A percentile compares a stretch with the other conserved stretches of the same genome.
phyloP scores from a whole-genome alignment of 2,888 invertebrate genomes.

The Synanthedon formicaeformis region DNA sequence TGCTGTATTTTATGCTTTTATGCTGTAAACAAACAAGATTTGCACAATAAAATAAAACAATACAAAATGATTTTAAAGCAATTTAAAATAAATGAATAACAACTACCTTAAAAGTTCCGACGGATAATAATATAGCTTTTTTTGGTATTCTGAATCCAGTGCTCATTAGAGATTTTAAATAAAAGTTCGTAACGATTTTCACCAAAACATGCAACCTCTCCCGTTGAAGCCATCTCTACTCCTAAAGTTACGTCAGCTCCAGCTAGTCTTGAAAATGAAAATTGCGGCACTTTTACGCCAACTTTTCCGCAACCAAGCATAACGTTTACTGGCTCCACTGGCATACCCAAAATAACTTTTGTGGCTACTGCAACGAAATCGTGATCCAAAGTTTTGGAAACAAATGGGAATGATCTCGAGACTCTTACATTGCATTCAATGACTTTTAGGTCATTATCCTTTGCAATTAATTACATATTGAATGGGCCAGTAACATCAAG shows the following conservation, averaged over 20 bases:
- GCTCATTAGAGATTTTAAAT: constrained; percentile 96
- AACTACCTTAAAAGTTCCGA: constrained; percentile 94
- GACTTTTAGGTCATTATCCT: constrained; percentile 93
- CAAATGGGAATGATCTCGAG: constrained; percentile 99
- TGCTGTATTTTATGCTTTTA: too few relatives aligned
- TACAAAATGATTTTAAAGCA: not conserved
- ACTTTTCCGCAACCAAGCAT: constrained; percentile 88
- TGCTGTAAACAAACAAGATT: constrained; percentile 70
- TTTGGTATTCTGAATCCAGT: constrained; percentile 97
- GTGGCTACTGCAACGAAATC: constrained; percentile 99
- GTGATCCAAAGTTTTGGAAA: constrained; percentile 96
- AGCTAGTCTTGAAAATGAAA: constrained; percentile 96
- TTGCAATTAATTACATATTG: constrained; percentile 99
- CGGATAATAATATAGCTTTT: constrained; percentile 93
- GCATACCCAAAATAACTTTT: constrained; percentile 88
- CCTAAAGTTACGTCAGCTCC: constrained; percentile 98
- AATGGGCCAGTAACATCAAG: constrained; percentile 97
- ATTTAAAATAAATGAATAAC: not conserved
- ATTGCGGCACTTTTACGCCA: constrained; percentile 98
- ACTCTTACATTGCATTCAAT: constrained; percentile 99
- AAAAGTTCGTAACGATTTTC: constrained; percentile 97
- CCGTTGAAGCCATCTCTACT: constrained; percentile 99
- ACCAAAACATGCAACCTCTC: constrained; percentile 99
- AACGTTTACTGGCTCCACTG: constrained; percentile 86
- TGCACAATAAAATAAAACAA: not conserved